Percentiles rank a stretch among this genome's conserved stretches.
Conservation (phyloP, 2,113 vertebrate species). For the Smithornis capensis region DNA sequence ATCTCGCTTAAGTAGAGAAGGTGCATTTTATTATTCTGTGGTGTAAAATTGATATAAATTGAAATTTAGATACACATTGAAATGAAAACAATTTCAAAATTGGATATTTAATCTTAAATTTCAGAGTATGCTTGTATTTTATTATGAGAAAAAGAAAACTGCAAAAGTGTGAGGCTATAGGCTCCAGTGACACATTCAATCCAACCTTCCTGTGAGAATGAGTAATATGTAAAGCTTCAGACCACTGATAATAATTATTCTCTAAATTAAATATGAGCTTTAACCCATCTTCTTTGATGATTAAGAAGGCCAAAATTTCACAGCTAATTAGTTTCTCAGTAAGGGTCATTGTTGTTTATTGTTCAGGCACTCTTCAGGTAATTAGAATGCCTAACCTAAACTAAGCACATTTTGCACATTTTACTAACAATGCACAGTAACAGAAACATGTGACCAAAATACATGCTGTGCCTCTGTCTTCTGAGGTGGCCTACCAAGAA, state of each 20-base stretch:
- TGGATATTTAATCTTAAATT: background rate
- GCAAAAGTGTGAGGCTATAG: background rate
- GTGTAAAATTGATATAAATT: background rate
- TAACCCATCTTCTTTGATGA: constrained; percentile 36
- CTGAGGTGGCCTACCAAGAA: background rate
- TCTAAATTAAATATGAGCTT: constrained; percentile 47
- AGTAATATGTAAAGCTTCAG: constrained; percentile 35
- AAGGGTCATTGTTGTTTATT: constrained; percentile 48
- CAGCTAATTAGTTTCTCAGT: constrained; percentile 54
- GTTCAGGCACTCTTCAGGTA: constrained; percentile 5
- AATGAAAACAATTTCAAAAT: background rate
- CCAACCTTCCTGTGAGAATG: background rate
- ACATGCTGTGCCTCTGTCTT: background rate
- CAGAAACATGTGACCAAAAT: constrained; percentile 35
- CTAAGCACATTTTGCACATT: constrained; percentile 25
- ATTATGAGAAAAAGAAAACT: background rate
- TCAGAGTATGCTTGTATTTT: background rate
- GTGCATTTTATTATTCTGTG: background rate
- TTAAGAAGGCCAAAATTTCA: constrained; percentile 37
- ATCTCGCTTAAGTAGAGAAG: background rate
- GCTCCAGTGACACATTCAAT: background rate
- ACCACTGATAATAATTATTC: constrained; percentile 50
- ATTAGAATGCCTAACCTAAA: constrained; percentile 12
- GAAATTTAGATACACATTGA: background rate
- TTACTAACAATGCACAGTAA: constrained; percentile 3